These are phyloP conservation scores for Anolis sagrei DNA, from an alignment of 2,113 vertebrate species.

Conservation along the genomic window DNA sequence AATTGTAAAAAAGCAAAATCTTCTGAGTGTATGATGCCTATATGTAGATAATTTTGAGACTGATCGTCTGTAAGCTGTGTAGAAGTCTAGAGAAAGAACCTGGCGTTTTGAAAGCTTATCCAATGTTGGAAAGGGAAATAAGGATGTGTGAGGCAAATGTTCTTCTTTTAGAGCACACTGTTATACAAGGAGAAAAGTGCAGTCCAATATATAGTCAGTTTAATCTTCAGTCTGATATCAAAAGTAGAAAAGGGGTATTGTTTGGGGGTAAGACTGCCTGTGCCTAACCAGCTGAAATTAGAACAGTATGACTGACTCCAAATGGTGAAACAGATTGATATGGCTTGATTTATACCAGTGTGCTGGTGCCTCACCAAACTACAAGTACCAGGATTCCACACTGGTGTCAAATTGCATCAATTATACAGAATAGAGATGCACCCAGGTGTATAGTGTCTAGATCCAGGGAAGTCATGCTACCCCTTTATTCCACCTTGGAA, in stretches of 20 bases:
- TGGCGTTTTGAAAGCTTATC: neutral
- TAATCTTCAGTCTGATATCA: neutral
- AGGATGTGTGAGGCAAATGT: neutral
- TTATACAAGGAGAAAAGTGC: accelerated
- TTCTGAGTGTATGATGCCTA: neutral
- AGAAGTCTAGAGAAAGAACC: neutral
- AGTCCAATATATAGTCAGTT: neutral
- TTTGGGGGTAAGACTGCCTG: neutral
- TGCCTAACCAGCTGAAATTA: too few species aligned
- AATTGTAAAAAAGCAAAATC: neutral
- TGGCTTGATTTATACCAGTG: too few species aligned
- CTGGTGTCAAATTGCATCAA: too few species aligned
- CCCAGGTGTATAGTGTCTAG: too few species aligned
- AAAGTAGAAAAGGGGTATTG: neutral
- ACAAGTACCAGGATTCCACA: too few species aligned
- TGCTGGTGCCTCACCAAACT: too few species aligned
- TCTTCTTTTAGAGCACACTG: neutral
- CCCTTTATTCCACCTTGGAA: too few species aligned
- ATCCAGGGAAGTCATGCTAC: too few species aligned
- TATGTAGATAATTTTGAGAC: neutral
- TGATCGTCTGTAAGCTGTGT: neutral
- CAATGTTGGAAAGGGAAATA: neutral
- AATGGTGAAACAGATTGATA: too few species aligned
- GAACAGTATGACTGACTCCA: too few species aligned
- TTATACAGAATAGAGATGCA: too few species aligned